Evolutionary conservation across 2,113 vertebrate species (phyloP), one percentile per base, ranked within the genome.

Genomic region (Nothobranchius kuhntae): DNA sequence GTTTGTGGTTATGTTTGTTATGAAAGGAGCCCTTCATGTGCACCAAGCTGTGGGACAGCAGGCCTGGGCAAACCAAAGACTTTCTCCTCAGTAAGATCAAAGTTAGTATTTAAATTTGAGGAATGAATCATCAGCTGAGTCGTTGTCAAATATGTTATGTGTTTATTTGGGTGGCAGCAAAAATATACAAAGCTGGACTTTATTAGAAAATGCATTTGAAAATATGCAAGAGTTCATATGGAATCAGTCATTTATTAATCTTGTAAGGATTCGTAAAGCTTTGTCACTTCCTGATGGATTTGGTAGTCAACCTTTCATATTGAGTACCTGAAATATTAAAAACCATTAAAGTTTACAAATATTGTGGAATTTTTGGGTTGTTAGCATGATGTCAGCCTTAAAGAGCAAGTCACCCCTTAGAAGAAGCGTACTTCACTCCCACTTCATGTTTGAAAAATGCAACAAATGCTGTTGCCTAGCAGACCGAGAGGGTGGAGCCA

Each of bases 1-100:
- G 62, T 72, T 55, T 77, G 81, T 55, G 81, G 78, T 81, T 72
- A 13, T 51, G 47, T 55, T 58, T 67, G 66, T 81, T 61, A 67
- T 83, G 81, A 83, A 88, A 73, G 30, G 68, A 71, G 50, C 59
- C 67, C 67, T 42, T 78, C 71, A 57, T 72, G 72, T 78, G 46
- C 40, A 26, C 57, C 17, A 67, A 70, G 77, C 52, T 53, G 55
- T 65, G 46, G 58, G 46, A 83, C 85, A 76, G 71, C 47, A 80
- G 62, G 24, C 71, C 38, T 1, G 52, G 61, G 44, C 0, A 70
- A 77, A 76, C 53, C 72, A 71, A 61, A 68, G 61, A 21, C 54
- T 67, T 38, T 47, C 48, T 70, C 57, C n/a, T 61, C 50, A 61
- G 38, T 81, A 38, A 57, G 54, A 80, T 85, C 82, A 85, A 85